Evolutionary conservation across 2,797 vertebrate species (phyloP).

Genomic region (Delichon dasypus): DNA sequence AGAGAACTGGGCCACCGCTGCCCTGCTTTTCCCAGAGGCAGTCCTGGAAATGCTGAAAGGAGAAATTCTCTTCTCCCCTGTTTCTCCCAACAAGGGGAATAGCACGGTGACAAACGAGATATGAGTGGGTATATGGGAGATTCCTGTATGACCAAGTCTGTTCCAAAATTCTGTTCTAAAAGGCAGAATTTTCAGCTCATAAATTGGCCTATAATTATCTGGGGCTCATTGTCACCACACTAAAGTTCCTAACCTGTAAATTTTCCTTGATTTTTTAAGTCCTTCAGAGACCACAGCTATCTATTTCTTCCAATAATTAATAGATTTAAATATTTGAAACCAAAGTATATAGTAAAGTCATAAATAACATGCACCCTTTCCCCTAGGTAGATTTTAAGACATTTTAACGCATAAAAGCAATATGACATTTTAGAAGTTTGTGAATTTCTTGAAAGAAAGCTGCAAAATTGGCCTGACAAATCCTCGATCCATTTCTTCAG

Average conservation of each 20-base stretch:
- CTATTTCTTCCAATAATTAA: slow-evolving; percentile 13
- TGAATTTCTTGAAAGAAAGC: slow-evolving; percentile 42
- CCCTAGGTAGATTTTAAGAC: slow-evolving; percentile 3
- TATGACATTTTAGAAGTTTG: slow-evolving; percentile 38
- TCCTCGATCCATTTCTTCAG: slow-evolving; percentile 34
- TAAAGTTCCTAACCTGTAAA: not conserved
- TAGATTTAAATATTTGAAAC: slow-evolving; percentile 43
- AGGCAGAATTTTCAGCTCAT: not conserved
- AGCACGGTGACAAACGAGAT: not conserved
- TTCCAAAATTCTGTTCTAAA: not conserved
- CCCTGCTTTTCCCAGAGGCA: not conserved
- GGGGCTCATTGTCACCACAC: not conserved
- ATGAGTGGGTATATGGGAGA: not conserved
- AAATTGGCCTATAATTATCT: not conserved
- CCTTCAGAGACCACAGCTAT: not conserved
- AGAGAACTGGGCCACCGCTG: not conserved
- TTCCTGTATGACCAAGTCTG: not conserved
- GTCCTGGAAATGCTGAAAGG: not conserved
- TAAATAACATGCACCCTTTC: slow-evolving; percentile 20
- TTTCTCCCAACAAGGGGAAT: fast-evolving
- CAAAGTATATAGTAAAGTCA: not conserved
- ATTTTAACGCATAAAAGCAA: slow-evolving; percentile 37
- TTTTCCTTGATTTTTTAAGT: not conserved
- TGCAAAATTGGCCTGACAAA: slow-evolving; percentile 41
- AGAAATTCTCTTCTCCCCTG: not conserved